phyloP scores from a whole-genome alignment of 2,797 vertebrate species.

The Rachycentron canadum region DNA sequence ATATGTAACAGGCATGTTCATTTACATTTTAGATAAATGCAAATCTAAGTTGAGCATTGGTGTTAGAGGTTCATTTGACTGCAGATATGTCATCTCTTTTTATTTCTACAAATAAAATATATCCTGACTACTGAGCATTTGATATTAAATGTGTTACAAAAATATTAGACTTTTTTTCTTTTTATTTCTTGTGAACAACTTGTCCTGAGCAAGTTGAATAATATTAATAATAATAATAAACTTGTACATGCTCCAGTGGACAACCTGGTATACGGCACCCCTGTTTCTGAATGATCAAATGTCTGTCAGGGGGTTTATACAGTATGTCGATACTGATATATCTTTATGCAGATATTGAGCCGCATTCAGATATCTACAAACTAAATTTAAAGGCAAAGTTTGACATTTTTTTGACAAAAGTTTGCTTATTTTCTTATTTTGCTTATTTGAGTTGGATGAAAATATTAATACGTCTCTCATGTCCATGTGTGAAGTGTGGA shows the following conservation, averaged over 20 bases:
- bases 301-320: neutral
- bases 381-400: neutral
- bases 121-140: neutral
- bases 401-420: neutral
- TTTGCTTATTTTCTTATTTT: too few species aligned
- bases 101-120: too few species aligned
- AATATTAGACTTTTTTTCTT: neutral
- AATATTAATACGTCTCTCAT: too few species aligned
- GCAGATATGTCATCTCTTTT: too few species aligned
- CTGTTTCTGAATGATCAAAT: neutral
- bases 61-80: neutral
- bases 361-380: neutral
- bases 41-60: constrained; percentile 1
- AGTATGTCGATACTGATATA: neutral
- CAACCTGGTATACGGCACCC: too few species aligned
- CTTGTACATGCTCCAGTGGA: neutral
- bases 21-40: constrained; percentile 12
- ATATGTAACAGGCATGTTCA: neutral
- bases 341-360: neutral
- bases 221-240: neutral
- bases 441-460: too few species aligned
- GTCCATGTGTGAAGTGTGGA: too few species aligned
- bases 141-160: neutral
- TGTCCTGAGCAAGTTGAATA: neutral
- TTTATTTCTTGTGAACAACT: neutral